Conservation (phyloP, 2,888 invertebrate genomes). For the Linyphia triangularis region DNA sequence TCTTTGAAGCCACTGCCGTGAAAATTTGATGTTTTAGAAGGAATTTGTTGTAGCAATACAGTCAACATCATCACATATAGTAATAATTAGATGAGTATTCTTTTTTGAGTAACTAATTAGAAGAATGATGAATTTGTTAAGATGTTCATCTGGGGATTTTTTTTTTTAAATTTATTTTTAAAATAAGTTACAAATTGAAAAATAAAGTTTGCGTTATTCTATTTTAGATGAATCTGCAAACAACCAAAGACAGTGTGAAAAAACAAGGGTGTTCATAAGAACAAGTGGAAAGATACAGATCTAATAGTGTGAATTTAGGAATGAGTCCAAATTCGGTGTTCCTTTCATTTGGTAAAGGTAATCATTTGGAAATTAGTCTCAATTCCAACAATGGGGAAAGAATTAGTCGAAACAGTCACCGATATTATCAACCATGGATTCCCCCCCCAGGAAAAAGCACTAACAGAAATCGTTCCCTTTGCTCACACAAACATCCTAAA, state of each 20-base stretch:
- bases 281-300: slow-evolving; percentile 25
- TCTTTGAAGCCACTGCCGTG: no score
- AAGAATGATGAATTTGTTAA: no score
- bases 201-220: not conserved
- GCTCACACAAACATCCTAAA: slow-evolving; percentile 35
- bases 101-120: no score
- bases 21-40: no score
- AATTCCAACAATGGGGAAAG: not conserved
- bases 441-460: slow-evolving; percentile 37
- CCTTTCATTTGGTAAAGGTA: slow-evolving; percentile 4
- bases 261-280: not conserved
- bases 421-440: slow-evolving; percentile 18
- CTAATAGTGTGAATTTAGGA: slow-evolving; percentile 15
- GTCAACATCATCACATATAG: no score
- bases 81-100: no score
- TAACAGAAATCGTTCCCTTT: not conserved
- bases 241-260: not conserved
- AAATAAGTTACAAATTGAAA: no score
- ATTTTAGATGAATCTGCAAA: slow-evolving; percentile 9
- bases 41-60: no score
- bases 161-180: no score
- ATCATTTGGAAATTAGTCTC: slow-evolving; percentile 29
- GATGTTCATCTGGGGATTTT: no score
- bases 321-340: slow-evolving; percentile 1
- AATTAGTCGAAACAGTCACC: not conserved